Evolutionary conservation across 2,113 vertebrate species (phyloP), one percentile per base, ranked within the genome.

Genomic region (Mellivora capensis): DNA sequence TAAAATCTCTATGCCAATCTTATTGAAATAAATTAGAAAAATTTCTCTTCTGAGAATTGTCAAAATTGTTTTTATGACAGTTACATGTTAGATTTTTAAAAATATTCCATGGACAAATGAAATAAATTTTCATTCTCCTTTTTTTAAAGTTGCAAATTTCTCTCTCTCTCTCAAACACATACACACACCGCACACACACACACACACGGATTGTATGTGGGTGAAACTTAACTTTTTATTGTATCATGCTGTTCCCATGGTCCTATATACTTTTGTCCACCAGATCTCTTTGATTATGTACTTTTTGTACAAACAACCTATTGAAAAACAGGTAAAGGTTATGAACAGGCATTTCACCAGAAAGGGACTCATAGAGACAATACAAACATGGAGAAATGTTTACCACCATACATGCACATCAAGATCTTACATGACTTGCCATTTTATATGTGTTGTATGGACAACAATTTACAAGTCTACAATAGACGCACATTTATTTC

Each of bases 11-110:
- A 54, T 92, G 12, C 29, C 29, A 82, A 61, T 3, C 77, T 71
- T 49, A 47, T 80, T 47, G 31, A 87, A 87, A 88, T n/a, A 64
- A 81, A 21, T 83, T 93, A 67, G 52, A 69, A 93, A 93, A 72
- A 61, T 37, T 17, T 76, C 7, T 87, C 42, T 12, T 74, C 6
- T 54, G 37, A 82, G 25, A 76, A 54, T 44, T 81, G 67, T 47
- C 87, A 57, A 87, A 83, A 57, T 95, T 87, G 44, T 82, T 54
- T 87, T 87, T 88, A 54, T 47, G 47, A 4, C 1, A 83, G 37
- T 37, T 74, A 93, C 9, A 23, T n/a, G 23, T 54, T 62, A 81
- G 64, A 62, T 37, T 71, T 92, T 42, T 72, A 2, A 62, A 91
- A 81, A 44, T 72, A 74, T 64, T 81, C 62, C 8, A n/a, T 81